Percentiles rank a stretch among this genome's conserved stretches.
These are phyloP conservation scores for Crypturellus undulatus DNA, from an alignment of 2,113 vertebrate species.

Conservation along the genomic window DNA sequence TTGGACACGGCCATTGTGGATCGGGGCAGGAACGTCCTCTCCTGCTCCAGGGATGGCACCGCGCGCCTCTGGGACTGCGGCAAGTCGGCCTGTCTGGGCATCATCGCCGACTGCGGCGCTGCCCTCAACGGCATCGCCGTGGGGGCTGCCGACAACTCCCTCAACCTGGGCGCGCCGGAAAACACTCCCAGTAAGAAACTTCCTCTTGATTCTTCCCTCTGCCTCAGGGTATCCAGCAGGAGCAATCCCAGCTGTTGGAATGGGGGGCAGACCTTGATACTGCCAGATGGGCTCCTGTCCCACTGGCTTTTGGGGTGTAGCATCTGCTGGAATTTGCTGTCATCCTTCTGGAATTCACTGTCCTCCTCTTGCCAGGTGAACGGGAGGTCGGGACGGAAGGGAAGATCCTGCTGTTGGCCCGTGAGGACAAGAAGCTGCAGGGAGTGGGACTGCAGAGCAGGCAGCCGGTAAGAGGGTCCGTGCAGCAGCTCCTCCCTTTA, in stretches of 20 bases:
- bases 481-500: neutral
- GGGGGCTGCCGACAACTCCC: conserved; percentile 68
- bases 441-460: conserved; percentile 82
- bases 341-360: neutral
- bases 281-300: neutral
- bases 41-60: conserved; percentile 81
- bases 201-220: rapidly evolving
- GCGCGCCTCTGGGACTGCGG: conserved; percentile 84
- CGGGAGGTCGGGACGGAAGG: conserved; percentile 82
- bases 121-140: conserved; percentile 76
- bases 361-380: conserved; percentile 72
- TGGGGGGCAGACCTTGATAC: neutral
- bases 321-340: neutral
- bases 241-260: neutral
- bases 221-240: neutral
- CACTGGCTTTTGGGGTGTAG: rapidly evolving
- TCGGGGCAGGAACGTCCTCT: conserved; percentile 80
- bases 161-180: conserved; percentile 77
- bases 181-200: conserved; percentile 74
- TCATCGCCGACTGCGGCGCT: conserved; percentile 73
- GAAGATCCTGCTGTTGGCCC: conserved; percentile 81
- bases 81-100: conserved; percentile 72
- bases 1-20: conserved; percentile 83
- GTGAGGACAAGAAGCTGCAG: conserved; percentile 83
- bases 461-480: conserved; percentile 68